Percentiles rank a stretch among this genome's conserved stretches.
Conservation (phyloP, 2,797 vertebrate genomes). For the Vireo griseus region DNA sequence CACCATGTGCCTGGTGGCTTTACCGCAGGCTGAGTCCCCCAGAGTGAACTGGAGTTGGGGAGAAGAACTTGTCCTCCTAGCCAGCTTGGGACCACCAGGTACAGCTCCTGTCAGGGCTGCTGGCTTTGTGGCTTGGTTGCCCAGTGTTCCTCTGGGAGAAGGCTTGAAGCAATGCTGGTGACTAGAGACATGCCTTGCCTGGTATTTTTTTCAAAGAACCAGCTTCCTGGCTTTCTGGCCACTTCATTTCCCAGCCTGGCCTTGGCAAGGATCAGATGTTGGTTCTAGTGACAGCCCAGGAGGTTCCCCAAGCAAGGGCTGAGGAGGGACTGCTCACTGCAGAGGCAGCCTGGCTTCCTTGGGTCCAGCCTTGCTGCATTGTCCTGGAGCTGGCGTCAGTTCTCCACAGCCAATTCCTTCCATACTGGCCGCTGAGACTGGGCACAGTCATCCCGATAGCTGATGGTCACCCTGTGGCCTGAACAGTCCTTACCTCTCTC, state of each 20-base stretch:
- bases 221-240: not conserved
- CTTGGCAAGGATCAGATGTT: not conserved
- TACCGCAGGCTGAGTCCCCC: rapidly evolving
- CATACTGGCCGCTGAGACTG: not conserved
- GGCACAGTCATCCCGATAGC: not conserved
- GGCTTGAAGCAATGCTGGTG: not conserved
- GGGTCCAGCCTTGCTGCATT: not conserved
- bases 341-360: not conserved
- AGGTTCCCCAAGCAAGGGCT: not conserved
- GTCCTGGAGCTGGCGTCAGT: not conserved
- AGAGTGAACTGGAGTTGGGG: not conserved
- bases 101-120: not conserved
- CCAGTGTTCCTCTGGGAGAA: not conserved
- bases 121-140: not conserved
- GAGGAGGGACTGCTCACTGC: not conserved
- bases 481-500: not conserved
- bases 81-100: not conserved
- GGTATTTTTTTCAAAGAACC: not conserved
- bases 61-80: not conserved
- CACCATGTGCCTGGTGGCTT: not conserved
- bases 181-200: not conserved
- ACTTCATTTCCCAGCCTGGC: not conserved
- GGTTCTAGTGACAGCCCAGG: not conserved
- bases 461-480: not conserved
- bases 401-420: not conserved